These are phyloP conservation scores for Isichthys henryi DNA, from an alignment of 2,113 vertebrate species.

Conservation along the genomic window DNA sequence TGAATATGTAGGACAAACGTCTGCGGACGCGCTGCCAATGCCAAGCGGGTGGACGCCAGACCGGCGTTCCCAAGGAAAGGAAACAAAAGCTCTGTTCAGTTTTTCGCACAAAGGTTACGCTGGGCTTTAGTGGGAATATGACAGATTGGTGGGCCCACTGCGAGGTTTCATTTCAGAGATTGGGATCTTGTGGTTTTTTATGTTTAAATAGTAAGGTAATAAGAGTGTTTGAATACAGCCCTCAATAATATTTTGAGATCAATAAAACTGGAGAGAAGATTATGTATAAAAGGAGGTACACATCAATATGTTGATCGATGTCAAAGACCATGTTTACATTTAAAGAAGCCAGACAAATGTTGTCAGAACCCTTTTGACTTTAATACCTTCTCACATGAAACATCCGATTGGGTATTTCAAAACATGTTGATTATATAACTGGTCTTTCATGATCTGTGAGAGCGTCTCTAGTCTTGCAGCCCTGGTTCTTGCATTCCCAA, in stretches of 20 bases:
- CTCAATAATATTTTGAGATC: not conserved
- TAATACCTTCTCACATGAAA: not conserved
- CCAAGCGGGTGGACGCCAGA: not conserved
- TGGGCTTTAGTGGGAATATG: not conserved
- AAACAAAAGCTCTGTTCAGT: not conserved
- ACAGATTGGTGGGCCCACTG: not conserved
- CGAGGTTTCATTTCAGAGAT: not conserved
- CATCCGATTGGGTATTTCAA: not conserved
- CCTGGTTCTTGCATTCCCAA: not conserved
- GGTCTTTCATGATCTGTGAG: not conserved
- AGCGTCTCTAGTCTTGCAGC: not conserved
- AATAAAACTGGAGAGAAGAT: not conserved
- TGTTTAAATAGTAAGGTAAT: not conserved
- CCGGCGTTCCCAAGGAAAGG: not conserved
- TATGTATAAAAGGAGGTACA: not conserved
- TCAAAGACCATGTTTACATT: not conserved
- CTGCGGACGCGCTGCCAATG: not conserved
- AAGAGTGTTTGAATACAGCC: not conserved
- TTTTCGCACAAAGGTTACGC: not conserved
- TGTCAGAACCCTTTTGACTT: not conserved
- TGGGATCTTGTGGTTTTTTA: not conserved
- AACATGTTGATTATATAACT: not conserved
- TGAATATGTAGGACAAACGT: slow-evolving; percentile 21
- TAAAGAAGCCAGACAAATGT: not conserved
- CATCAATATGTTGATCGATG: not conserved